phyloP scores from a whole-genome alignment of 2,888 invertebrate species.

The Neocrepidodera transversa region DNA sequence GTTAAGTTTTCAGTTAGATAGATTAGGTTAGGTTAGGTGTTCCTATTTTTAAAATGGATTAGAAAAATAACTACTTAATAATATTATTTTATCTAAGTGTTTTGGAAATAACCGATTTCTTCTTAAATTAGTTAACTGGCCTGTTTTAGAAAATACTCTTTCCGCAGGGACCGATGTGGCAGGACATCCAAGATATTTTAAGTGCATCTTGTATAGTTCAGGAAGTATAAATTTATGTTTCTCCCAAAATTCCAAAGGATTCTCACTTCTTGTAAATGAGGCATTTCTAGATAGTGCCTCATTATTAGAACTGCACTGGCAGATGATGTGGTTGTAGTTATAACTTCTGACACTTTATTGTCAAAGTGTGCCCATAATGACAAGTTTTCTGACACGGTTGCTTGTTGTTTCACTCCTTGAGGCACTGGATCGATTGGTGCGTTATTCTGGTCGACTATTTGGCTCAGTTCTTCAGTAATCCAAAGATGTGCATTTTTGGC shows the following conservation, averaged over 20 bases:
- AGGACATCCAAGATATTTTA: no score
- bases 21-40: no score
- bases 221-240: slow-evolving; percentile 36
- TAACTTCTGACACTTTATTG: slow-evolving; percentile 25
- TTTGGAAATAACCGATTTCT: slow-evolving; percentile 4
- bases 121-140: slow-evolving; percentile 37
- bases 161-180: slow-evolving; percentile 44
- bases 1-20: no score
- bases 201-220: slow-evolving; percentile 36
- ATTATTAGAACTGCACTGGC: slow-evolving; percentile 20
- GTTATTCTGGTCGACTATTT: slow-evolving; percentile 8
- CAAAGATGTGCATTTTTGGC: slow-evolving; percentile 33
- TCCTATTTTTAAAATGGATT: no score
- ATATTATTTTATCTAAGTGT: no score
- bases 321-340: slow-evolving; percentile 20
- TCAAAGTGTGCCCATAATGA: slow-evolving; percentile 31
- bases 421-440: background rate
- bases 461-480: slow-evolving; percentile 30
- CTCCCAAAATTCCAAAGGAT: slow-evolving; percentile 30
- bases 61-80: no score
- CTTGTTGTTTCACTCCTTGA: background rate
- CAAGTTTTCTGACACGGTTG: no score
- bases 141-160: slow-evolving; percentile 44
- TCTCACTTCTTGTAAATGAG: slow-evolving; percentile 23
- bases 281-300: slow-evolving; percentile 22